Evolutionary conservation across 2,113 vertebrate species (phyloP).

Genomic region (Phycodurus eques): DNA sequence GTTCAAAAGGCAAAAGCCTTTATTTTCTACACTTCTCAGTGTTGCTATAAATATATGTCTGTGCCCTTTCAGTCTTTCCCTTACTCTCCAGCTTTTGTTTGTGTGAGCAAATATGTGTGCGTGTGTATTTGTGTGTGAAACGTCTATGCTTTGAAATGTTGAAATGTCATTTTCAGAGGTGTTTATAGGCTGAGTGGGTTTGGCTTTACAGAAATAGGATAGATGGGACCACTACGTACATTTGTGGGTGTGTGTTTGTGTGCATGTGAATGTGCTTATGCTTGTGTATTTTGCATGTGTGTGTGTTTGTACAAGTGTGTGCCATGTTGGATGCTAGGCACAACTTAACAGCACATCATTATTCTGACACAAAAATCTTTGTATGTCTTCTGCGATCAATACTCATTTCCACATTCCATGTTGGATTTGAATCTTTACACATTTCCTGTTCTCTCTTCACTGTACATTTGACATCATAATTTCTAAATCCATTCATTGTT

Average conservation of each 20-base stretch:
- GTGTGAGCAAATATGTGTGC: conserved; percentile 2
- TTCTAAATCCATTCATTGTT: not conserved
- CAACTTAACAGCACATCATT: conserved; percentile 39
- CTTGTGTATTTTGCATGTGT: not conserved
- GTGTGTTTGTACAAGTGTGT: not conserved
- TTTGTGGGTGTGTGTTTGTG: not conserved
- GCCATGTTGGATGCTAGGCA: conserved; percentile 19
- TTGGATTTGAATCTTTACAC: not conserved
- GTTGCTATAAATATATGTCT: not conserved
- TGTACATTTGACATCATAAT: not conserved
- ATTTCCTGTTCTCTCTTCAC: not conserved
- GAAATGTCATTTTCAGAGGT: conserved; percentile 19
- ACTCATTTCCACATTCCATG: not conserved
- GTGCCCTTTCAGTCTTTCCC: not conserved
- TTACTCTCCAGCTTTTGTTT: not conserved
- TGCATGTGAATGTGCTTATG: not conserved
- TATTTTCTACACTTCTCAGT: not conserved
- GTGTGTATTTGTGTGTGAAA: conserved; percentile 4
- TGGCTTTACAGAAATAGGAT: conserved; percentile 9
- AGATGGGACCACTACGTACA: not conserved
- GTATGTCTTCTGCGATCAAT: conserved; percentile 12
- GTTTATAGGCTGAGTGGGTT: conserved; percentile 29
- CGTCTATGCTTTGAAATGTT: conserved; percentile 19
- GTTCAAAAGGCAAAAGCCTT: not conserved
- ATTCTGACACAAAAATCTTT: conserved; percentile 27